These are phyloP conservation scores for Olivierus martensii DNA, from an alignment of 1,140 invertebrate species.

Conservation along the genomic window DNA sequence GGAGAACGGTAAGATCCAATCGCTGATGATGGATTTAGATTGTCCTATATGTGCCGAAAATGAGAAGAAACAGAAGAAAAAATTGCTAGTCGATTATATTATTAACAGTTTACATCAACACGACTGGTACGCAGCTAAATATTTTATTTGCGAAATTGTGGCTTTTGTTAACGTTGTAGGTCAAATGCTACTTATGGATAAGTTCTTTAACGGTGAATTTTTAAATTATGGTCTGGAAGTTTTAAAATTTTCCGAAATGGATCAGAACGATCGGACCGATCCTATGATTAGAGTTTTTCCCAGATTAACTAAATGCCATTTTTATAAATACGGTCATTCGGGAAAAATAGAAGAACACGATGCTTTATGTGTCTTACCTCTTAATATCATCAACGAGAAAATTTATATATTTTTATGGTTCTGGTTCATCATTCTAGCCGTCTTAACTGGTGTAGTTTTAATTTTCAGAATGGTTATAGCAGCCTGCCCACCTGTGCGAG, in stretches of 20 bases:
- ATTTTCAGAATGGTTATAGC: slow-evolving; percentile 62
- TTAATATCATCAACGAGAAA: slow-evolving; percentile 82
- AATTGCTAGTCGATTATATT: slow-evolving; percentile 83
- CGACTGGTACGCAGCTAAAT: slow-evolving; percentile 93
- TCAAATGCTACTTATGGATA: slow-evolving; percentile 95
- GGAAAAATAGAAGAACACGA: slow-evolving; percentile 69
- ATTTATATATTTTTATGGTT: slow-evolving; percentile 84
- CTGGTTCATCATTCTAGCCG: slow-evolving; percentile 65
- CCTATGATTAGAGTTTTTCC: slow-evolving; percentile 93
- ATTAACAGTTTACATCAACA: slow-evolving; percentile 82
- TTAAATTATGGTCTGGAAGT: slow-evolving; percentile 90
- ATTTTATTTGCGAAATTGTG: slow-evolving; percentile 81
- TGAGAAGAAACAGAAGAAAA: slow-evolving; percentile 92
- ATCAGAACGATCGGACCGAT: slow-evolving; percentile 81
- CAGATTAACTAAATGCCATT: slow-evolving; percentile 74
- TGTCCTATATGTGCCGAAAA: slow-evolving; percentile 82
- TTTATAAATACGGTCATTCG: slow-evolving; percentile 69
- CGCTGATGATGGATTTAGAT: slow-evolving; percentile 88
- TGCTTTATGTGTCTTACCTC: slow-evolving; percentile 68
- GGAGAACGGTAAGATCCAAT: slow-evolving; percentile 92
- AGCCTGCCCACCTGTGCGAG: slow-evolving; percentile 64
- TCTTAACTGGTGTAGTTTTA: slow-evolving; percentile 54
- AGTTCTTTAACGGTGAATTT: slow-evolving; percentile 91
- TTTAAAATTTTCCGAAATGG: slow-evolving; percentile 75
- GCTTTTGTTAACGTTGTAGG: slow-evolving; percentile 81